Evolutionary conservation across 1,140 invertebrate genomes (phyloP), one percentile per base, ranked within the genome.

Genomic region (Cylas formicarius): DNA sequence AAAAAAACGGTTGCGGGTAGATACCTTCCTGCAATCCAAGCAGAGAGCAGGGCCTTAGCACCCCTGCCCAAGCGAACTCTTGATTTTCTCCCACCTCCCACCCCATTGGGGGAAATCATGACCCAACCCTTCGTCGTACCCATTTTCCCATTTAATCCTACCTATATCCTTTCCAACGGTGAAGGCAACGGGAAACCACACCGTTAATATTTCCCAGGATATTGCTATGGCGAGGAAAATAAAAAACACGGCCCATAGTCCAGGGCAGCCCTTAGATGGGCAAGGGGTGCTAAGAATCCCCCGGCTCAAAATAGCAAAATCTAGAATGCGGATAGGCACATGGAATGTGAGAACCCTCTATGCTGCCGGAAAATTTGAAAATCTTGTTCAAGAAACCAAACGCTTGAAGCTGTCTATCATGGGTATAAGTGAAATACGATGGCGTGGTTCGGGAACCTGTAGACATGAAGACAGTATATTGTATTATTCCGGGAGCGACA

Each of bases 351-450:
- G 39, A 8, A 36, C 23, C 29, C 19, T 32, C 17, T n/a, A n/a
- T n/a, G n/a, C n/a, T n/a, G n/a, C n/a, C n/a, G n/a, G n/a, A n/a
- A n/a, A n/a, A n/a, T n/a, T n/a, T n/a, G n/a, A n/a, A n/a, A n/a
- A n/a, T n/a, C n/a, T n/a, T n/a, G 20, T 44, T 17, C 18, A 44
- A 22, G 40, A 35, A 10, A 20, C 22, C 22, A 35, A 35, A 20
- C 18, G 33, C 22, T 19, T 35, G 33, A 35, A 28, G 20, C 13
- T 44, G 39, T 11, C 18, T 23, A 8, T 49, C 9, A 31, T 24
- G 14, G 45, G 37, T 14, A 42, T 41, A 14, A 41, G 31, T 19
- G 45, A 48, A 48, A 9, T 41, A 24, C 28, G 37, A 23, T 48
- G 43, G 29, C 24, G 22, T 37, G 36, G n/a, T 7, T 40, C 37